phyloP scores from a whole-genome alignment of 2,113 vertebrate species.

The Hymenochirus boettgeri region DNA sequence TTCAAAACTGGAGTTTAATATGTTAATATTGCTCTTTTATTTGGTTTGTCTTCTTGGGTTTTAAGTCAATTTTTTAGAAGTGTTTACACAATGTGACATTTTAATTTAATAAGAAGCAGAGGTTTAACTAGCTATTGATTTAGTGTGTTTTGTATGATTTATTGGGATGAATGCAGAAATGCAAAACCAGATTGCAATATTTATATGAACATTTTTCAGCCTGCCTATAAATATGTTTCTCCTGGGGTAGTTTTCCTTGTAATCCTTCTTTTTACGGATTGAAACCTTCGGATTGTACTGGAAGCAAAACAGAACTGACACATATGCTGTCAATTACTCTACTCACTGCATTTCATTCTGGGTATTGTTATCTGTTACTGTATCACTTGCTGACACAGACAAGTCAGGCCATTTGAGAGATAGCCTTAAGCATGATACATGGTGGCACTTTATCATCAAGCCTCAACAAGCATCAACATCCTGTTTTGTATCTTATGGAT shows the following conservation, averaged over 20 bases:
- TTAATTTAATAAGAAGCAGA: conserved; percentile 15
- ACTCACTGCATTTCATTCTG: conserved; percentile 17
- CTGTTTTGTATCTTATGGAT: not conserved
- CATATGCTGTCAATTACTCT: conserved; percentile 26
- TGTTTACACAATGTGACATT: not conserved
- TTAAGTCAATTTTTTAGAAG: conserved; percentile 5
- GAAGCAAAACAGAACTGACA: conserved; percentile 25
- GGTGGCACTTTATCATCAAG: not conserved
- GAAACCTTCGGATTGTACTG: conserved; percentile 33
- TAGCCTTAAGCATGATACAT: not conserved
- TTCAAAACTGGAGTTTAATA: not conserved
- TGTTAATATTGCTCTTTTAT: conserved; percentile 7
- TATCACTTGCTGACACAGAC: not conserved
- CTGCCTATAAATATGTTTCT: conserved; percentile 9
- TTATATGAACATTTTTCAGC: conserved; percentile 21
- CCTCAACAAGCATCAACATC: not conserved
- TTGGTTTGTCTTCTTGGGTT: not conserved
- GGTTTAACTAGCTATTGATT: conserved; percentile 30
- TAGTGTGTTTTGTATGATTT: conserved; percentile 15
- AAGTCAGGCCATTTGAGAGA: not conserved
- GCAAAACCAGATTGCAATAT: conserved; percentile 2
- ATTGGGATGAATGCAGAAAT: conserved; percentile 8
- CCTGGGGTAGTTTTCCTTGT: conserved; percentile 1
- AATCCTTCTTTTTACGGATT: conserved; percentile 27
- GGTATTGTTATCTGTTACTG: conserved; percentile 13